Evolutionary conservation across 2,888 invertebrate genomes (phyloP).

Genomic region (Amblyteles armatorius): DNA sequence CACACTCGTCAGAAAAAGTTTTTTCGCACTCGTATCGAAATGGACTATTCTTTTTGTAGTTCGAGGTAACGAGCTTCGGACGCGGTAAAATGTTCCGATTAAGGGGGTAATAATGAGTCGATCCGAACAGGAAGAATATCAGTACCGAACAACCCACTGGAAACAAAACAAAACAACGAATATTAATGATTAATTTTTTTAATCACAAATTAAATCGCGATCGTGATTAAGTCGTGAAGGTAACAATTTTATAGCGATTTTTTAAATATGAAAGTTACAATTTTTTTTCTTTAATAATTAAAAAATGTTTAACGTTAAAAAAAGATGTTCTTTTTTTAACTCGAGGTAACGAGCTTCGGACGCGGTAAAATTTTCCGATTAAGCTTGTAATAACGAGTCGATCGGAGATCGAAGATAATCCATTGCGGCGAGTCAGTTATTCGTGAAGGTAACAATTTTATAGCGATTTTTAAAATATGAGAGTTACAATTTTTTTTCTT

Average conservation of each 20-base stretch:
- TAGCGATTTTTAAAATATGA: not conserved
- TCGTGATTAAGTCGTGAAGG: not conserved
- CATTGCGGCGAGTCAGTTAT: not conserved
- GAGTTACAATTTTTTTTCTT: not conserved
- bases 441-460: not conserved
- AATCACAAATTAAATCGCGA: too few relatives aligned
- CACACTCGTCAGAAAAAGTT: too few relatives aligned
- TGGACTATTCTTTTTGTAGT: not conserved
- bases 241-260: not conserved
- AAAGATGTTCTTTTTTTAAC: not conserved
- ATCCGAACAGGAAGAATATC: conserved; percentile 89
- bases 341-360: not conserved
- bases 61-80: not conserved
- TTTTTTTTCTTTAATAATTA: not conserved
- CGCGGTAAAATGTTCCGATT: not conserved
- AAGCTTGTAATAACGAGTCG: not conserved
- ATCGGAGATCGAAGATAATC: conserved; percentile 2
- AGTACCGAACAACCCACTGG: conserved; percentile 92
- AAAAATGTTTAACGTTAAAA: too few relatives aligned
- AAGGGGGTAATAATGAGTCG: not conserved
- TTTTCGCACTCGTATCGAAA: too few relatives aligned
- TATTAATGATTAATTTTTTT: not conserved
- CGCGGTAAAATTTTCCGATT: not conserved
- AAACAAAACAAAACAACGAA: conserved; percentile 80
- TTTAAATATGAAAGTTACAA: not conserved